phyloP scores from a whole-genome alignment of 2,113 vertebrate species.

The Gymnarchus niloticus region DNA sequence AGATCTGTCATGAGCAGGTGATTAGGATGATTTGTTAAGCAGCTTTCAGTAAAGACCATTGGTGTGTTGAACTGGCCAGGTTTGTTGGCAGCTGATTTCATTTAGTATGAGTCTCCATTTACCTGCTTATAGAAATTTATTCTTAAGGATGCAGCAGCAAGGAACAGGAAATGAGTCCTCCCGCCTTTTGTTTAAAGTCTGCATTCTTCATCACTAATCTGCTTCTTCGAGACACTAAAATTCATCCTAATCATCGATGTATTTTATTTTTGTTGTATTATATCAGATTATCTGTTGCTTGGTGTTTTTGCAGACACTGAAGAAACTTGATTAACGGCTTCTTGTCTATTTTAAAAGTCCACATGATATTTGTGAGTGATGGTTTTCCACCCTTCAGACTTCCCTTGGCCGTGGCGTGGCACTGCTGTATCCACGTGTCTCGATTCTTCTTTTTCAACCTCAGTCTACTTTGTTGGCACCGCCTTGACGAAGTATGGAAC shows the following conservation, averaged over 20 bases:
- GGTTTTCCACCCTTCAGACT: neutral
- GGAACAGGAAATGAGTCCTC: neutral
- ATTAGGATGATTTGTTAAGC: conserved; percentile 19
- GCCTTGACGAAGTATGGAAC: neutral
- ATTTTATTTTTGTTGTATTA: neutral
- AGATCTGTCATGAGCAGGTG: conserved; percentile 25
- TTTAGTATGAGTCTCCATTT: neutral
- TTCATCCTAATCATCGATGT: neutral
- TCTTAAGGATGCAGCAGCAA: neutral
- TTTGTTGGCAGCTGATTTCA: neutral
- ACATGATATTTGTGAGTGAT: neutral
- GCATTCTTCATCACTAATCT: neutral
- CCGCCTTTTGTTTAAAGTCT: neutral
- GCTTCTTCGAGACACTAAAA: neutral
- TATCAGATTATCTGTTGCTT: neutral
- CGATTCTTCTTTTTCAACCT: neutral
- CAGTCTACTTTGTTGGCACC: neutral
- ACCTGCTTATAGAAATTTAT: neutral
- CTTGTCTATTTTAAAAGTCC: neutral
- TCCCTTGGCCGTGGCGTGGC: neutral
- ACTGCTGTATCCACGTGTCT: neutral
- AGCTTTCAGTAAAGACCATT: conserved; percentile 28
- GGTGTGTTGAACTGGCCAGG: conserved; percentile 25
- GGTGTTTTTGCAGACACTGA: neutral
- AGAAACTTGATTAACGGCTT: neutral